Evolutionary conservation across 2,797 vertebrate genomes (phyloP).

Genomic region (Heliangelus exortis): DNA sequence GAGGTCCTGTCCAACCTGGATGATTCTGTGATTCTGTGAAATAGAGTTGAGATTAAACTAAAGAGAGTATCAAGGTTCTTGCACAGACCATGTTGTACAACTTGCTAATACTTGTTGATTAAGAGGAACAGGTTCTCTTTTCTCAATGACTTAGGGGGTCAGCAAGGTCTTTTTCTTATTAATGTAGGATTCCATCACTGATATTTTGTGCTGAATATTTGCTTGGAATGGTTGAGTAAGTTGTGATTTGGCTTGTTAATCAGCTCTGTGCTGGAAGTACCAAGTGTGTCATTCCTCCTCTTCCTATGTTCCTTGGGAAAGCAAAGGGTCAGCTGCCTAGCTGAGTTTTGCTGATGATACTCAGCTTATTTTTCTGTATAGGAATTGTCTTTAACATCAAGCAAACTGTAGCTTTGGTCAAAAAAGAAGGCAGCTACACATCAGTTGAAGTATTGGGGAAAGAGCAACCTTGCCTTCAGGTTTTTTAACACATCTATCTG

Average conservation of each 20-base stretch:
- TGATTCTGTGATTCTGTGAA: too few species aligned
- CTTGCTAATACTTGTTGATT: not conserved
- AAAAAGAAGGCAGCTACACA: not conserved
- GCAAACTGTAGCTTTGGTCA: not conserved
- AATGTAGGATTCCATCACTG: not conserved
- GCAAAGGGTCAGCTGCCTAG: not conserved
- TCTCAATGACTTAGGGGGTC: not conserved
- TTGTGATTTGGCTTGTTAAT: not conserved
- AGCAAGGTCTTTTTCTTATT: not conserved
- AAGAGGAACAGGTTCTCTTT: not conserved
- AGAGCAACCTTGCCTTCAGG: not conserved
- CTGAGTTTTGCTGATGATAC: not conserved
- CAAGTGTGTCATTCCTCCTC: not conserved
- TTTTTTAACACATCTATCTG: not conserved
- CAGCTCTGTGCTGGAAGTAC: not conserved
- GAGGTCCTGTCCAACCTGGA: too few species aligned
- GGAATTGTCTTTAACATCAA: not conserved
- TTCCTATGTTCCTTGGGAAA: not conserved
- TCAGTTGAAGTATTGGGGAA: not conserved
- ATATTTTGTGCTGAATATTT: not conserved
- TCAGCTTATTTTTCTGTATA: not conserved
- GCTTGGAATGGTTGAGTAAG: not conserved
- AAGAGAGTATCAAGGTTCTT: not conserved
- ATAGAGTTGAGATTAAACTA: not conserved
- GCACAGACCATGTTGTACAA: not conserved